Percentiles rank a stretch among this genome's conserved stretches.
phyloP scores from a whole-genome alignment of 2,797 vertebrate species.

The Rhyacichthys aspro region DNA sequence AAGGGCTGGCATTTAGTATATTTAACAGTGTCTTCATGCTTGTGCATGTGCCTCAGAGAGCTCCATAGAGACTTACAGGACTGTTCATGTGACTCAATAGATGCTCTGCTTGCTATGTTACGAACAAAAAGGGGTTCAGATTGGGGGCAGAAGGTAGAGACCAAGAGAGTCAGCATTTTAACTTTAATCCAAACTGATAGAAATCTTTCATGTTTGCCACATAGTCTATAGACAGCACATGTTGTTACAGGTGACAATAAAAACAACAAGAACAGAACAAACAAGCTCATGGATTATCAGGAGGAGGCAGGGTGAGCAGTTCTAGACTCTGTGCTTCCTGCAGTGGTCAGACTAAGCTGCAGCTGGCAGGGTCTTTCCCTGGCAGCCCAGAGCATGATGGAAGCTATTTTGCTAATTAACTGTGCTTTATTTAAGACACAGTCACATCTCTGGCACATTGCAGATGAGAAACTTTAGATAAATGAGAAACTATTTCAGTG shows the following conservation, averaged over 20 bases:
- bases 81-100: constrained; percentile 99
- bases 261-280: constrained; percentile 49
- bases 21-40: constrained; percentile 89
- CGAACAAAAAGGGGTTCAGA: constrained; percentile 82
- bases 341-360: constrained; percentile 20
- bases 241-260: constrained; percentile 45
- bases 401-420: constrained; percentile 25
- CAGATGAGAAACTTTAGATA: constrained; percentile 9
- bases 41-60: constrained; percentile 86
- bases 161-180: constrained; percentile 87
- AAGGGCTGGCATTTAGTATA: constrained; percentile 53
- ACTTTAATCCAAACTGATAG: constrained; percentile 80
- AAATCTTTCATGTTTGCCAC: constrained; percentile 64
- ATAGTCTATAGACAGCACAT: constrained; percentile 46
- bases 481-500: neutral
- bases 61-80: constrained; percentile 92
- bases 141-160: too few species aligned
- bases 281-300: constrained; percentile 38
- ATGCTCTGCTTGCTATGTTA: constrained; percentile 99
- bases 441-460: constrained; percentile 8
- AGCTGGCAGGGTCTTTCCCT: constrained; percentile 2
- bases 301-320: constrained; percentile 6
- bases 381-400: constrained; percentile 13
- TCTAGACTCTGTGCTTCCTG: constrained; percentile 25
- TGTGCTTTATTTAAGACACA: constrained; percentile 22